Conservation (phyloP, 2,797 vertebrate species). For the Fistularia commersonii region DNA sequence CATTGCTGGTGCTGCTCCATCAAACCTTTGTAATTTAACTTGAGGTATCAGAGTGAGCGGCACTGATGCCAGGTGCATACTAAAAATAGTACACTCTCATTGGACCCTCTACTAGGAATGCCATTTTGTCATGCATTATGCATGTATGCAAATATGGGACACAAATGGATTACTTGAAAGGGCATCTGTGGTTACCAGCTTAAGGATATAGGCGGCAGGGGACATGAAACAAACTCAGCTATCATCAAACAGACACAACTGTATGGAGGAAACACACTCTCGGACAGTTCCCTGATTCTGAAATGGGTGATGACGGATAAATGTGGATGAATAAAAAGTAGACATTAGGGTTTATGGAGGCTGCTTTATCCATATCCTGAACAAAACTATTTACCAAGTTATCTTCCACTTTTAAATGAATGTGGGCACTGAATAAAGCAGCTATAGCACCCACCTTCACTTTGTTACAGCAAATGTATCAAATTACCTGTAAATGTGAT, state of each 20-base stretch:
- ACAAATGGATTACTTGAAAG: constrained; percentile 71
- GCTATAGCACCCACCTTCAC: constrained; percentile 1
- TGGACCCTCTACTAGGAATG: constrained; percentile 61
- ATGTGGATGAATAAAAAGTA: constrained; percentile 30
- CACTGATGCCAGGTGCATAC: constrained; percentile 63
- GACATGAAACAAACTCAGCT: constrained; percentile 50
- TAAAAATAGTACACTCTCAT: constrained; percentile 66
- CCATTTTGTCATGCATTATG: constrained; percentile 72
- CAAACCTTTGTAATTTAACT: constrained; percentile 52
- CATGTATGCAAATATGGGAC: constrained; percentile 71
- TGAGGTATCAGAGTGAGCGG: constrained; percentile 50
- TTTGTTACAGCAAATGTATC: neutral
- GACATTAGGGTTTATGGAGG: constrained; percentile 9
- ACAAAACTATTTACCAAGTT: constrained; percentile 31
- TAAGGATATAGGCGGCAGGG: constrained; percentile 56
- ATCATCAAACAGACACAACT: constrained; percentile 46
- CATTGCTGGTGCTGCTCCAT: constrained; percentile 7
- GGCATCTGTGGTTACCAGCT: constrained; percentile 65
- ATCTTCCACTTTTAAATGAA: constrained; percentile 8
- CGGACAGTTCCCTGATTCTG: constrained; percentile 37
- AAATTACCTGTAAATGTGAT: no score
- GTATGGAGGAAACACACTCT: constrained; percentile 36
- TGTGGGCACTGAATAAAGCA: constrained; percentile 4
- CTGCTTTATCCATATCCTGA: constrained; percentile 17
- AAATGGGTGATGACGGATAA: constrained; percentile 43